Conservation (phyloP, 37 sponge, comb jelly and placozoan genomes). For the Dysidea cf. avara region DNA sequence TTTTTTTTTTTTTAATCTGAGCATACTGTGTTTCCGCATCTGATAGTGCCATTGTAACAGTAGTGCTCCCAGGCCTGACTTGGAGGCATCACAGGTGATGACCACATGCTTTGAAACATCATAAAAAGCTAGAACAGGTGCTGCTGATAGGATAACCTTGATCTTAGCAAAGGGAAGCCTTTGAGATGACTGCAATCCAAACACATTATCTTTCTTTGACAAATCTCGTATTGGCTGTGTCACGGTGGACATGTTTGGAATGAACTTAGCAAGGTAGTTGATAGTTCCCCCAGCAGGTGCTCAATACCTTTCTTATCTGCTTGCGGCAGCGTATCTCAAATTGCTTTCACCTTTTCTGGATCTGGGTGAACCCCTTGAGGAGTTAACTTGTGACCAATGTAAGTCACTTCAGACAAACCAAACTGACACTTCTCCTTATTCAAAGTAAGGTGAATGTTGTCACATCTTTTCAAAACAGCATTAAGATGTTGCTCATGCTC, state of each 20-base stretch:
- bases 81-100: constrained; percentile 7
- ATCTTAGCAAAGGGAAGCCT: constrained; percentile 14
- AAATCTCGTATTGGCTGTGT: constrained; percentile 18
- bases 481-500: constrained; percentile 1
- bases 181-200: background rate
- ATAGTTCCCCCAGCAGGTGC: constrained; percentile 18
- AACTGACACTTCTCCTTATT: constrained; percentile 25
- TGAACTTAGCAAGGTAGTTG: constrained; percentile 11
- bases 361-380: constrained; percentile 23
- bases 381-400: constrained; percentile 18
- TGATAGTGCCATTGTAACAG: constrained; percentile 22
- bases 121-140: constrained; percentile 22
- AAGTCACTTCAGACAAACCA: constrained; percentile 7
- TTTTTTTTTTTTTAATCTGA: constrained; percentile 49
- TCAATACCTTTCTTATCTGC: constrained; percentile 24
- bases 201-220: background rate
- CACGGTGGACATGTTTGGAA: constrained; percentile 15
- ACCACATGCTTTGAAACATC: constrained; percentile 12
- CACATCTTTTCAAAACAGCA: constrained; percentile 1
- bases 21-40: constrained; percentile 20
- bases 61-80: constrained; percentile 22
- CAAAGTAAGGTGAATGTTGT: background rate
- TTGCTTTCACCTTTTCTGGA: constrained; percentile 23
- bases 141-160: constrained; percentile 9
- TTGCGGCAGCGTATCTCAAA: constrained; percentile 20